These are phyloP conservation scores for Phainopepla nitens DNA, from an alignment of 2,113 vertebrate species.

Conservation along the genomic window DNA sequence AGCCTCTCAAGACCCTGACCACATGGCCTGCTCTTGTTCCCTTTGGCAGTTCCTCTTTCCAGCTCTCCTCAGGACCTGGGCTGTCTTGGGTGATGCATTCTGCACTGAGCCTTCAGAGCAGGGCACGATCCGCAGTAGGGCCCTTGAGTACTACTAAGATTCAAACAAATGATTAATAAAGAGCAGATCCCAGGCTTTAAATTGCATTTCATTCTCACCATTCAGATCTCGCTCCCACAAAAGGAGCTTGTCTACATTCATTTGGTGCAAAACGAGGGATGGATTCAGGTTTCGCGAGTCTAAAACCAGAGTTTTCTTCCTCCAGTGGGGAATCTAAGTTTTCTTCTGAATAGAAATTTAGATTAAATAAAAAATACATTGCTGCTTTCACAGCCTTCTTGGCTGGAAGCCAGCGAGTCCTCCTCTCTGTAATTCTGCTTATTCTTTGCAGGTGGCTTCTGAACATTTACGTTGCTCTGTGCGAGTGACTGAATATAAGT, in stretches of 20 bases:
- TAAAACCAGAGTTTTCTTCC: constrained; percentile 21
- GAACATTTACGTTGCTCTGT: not conserved
- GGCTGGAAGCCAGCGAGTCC: not conserved
- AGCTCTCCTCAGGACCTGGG: not conserved
- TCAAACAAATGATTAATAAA: constrained; percentile 57
- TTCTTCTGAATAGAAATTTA: constrained; percentile 51
- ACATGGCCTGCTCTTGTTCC: not conserved
- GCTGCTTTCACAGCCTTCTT: constrained; percentile 27
- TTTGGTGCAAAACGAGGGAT: constrained; percentile 41
- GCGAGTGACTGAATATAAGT: not conserved
- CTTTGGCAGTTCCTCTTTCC: not conserved
- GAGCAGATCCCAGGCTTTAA: constrained; percentile 30
- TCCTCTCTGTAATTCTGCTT: constrained; percentile 14
- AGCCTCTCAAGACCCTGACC: not conserved
- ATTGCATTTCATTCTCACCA: constrained; percentile 45
- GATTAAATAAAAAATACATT: constrained; percentile 52
- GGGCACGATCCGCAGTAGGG: not conserved
- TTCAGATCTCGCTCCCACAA: not conserved
- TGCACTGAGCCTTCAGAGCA: not conserved
- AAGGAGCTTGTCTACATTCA: constrained; percentile 24
- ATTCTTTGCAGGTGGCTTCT: constrained; percentile 52
- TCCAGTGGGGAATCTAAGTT: constrained; percentile 44
- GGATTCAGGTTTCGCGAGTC: constrained; percentile 25
- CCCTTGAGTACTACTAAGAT: not conserved
- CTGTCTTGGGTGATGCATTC: not conserved